Percentiles rank a stretch among this genome's conserved stretches.
Evolutionary conservation across 2,797 vertebrate species (phyloP).

Genomic region (Sebastes hubbsi): DNA sequence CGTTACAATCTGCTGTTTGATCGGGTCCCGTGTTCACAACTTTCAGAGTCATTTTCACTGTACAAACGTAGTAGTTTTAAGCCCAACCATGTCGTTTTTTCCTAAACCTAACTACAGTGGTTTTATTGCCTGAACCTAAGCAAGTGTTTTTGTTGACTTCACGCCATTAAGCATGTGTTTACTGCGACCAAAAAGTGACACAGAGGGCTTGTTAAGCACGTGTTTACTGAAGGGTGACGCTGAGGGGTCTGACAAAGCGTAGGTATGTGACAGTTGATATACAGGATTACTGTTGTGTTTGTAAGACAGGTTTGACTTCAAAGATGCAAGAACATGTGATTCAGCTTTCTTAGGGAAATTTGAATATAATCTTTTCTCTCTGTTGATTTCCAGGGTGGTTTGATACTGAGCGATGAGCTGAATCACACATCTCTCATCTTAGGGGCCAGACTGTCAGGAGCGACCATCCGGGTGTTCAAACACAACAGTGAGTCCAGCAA

Average conservation of each 20-base stretch:
- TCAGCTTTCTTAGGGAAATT: not conserved
- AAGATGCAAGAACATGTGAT: not conserved
- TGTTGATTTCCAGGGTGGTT: constrained; percentile 86
- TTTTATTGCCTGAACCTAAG: too few species aligned
- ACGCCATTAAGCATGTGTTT: too few species aligned
- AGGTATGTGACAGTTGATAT: not conserved
- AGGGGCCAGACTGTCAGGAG: constrained; percentile 91
- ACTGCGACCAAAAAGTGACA: not conserved
- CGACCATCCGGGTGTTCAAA: constrained; percentile 92
- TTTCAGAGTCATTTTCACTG: too few species aligned
- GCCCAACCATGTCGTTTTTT: too few species aligned
- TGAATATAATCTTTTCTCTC: not conserved
- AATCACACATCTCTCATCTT: constrained; percentile 94
- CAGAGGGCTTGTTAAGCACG: too few species aligned
- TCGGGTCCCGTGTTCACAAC: too few species aligned
- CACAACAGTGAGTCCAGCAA: constrained; percentile 91
- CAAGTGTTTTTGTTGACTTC: too few species aligned
- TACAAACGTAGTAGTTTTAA: too few species aligned
- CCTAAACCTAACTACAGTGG: too few species aligned
- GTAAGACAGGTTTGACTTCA: not conserved
- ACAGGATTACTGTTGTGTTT: not conserved
- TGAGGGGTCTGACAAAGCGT: too few species aligned
- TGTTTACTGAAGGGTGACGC: too few species aligned
- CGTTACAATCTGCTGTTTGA: too few species aligned
- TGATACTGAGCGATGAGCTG: constrained; percentile 95